Percentiles rank a stretch among this genome's conserved stretches.
phyloP scores from a whole-genome alignment of 2,797 vertebrate species.

The Ceryle rudis region DNA sequence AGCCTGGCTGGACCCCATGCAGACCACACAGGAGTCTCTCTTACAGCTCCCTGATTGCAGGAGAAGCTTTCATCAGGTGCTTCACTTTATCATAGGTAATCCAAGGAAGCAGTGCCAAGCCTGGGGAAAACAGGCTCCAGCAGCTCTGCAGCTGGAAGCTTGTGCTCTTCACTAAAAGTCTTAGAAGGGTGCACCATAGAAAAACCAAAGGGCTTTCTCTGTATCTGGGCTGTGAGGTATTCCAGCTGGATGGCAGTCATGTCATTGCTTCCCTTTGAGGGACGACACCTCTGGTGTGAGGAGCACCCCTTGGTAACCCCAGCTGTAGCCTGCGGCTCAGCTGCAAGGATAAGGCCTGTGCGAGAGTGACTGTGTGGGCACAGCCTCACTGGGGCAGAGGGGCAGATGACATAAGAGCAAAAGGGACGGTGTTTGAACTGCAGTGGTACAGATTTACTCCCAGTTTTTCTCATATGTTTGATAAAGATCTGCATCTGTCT shows the following conservation, averaged over 20 bases:
- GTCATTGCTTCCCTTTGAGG: not conserved
- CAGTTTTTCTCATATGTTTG: not conserved
- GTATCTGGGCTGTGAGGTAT: not conserved
- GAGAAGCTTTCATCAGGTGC: not conserved
- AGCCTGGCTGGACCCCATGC: not conserved
- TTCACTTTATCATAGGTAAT: not conserved
- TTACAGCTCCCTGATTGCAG: not conserved
- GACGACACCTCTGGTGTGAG: fast-evolving
- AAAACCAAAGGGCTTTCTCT: not conserved
- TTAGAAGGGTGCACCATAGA: not conserved
- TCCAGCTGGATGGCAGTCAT: not conserved
- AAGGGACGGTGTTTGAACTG: not conserved
- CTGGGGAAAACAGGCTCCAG: not conserved
- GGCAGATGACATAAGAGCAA: not conserved
- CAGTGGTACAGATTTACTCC: not conserved
- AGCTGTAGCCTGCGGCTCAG: fast-evolving
- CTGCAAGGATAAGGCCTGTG: fast-evolving
- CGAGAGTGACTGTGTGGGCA: fast-evolving
- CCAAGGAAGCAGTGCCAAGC: not conserved
- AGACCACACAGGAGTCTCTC: not conserved
- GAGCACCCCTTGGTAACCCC: not conserved
- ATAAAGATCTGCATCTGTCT: not conserved
- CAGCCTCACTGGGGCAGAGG: not conserved
- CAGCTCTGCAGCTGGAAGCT: not conserved
- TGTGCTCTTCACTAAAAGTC: not conserved